These are phyloP conservation scores for Chunga burmeisteri DNA, from an alignment of 2,113 vertebrate genomes.

Conservation along the genomic window DNA sequence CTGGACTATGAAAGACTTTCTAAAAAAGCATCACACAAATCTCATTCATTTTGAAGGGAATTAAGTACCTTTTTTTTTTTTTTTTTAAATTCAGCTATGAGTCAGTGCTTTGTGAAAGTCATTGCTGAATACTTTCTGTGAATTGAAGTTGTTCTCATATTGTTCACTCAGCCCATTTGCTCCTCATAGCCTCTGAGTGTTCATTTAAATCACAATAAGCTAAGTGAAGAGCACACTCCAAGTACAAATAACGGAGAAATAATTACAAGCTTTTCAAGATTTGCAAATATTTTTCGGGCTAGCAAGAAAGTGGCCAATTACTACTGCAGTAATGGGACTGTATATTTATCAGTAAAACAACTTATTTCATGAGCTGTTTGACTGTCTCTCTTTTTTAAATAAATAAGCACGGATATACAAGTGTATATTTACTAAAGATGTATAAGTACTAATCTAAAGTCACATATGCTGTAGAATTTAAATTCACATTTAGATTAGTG, in stretches of 20 bases:
- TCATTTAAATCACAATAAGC: background rate
- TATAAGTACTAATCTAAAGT: background rate
- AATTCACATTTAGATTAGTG: background rate
- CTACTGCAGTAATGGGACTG: background rate
- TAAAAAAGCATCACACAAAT: background rate
- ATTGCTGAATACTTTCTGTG: background rate
- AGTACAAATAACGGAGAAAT: background rate
- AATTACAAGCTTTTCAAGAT: background rate
- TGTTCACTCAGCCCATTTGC: background rate
- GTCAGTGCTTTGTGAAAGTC: constrained; percentile 21
- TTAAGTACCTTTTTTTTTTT: background rate
- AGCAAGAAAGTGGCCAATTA: background rate
- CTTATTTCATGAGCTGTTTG: background rate
- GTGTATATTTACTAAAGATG: background rate
- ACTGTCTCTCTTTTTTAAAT: background rate
- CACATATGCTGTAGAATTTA: background rate
- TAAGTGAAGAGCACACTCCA: background rate
- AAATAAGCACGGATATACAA: background rate
- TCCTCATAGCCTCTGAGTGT: background rate
- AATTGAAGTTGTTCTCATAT: background rate
- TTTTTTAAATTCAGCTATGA: background rate
- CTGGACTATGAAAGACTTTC: background rate
- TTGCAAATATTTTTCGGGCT: background rate
- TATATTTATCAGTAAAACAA: background rate
- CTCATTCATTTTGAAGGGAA: constrained; percentile 2